Conservation (phyloP, 2,797 vertebrate genomes). For the Podargus strigoides region DNA sequence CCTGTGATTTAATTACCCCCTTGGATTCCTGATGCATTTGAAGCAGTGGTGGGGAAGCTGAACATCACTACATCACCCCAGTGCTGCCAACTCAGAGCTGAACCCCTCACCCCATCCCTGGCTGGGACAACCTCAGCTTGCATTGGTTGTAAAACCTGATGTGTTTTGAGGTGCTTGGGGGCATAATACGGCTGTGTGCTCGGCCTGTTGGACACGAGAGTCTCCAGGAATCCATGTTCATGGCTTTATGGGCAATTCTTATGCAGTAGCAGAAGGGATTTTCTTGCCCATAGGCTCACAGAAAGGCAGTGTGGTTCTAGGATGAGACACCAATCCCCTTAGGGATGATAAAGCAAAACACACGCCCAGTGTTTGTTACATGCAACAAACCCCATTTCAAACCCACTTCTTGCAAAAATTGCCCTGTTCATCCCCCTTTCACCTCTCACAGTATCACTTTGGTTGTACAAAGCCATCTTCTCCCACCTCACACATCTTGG, state of each 20-base stretch:
- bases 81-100: accelerated
- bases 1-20: not conserved
- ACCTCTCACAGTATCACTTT: not conserved
- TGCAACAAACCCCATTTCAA: not conserved
- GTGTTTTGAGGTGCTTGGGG: not conserved
- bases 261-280: accelerated
- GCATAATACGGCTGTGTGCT: not conserved
- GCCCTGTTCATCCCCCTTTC: not conserved
- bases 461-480: not conserved
- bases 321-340: not conserved
- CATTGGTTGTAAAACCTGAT: not conserved
- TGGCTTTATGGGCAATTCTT: not conserved
- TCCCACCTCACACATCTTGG: accelerated
- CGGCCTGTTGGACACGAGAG: not conserved
- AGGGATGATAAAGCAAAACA: not conserved
- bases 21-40: not conserved
- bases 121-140: not conserved
- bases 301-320: not conserved
- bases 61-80: not conserved
- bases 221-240: not conserved
- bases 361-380: not conserved
- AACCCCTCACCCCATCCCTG: not conserved
- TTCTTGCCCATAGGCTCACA: not conserved
- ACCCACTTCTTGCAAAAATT: not conserved
- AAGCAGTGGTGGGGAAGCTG: not conserved